Base-by-base conservation (phyloP, 2,113 vertebrate species). In the Clarias magur region DNA sequence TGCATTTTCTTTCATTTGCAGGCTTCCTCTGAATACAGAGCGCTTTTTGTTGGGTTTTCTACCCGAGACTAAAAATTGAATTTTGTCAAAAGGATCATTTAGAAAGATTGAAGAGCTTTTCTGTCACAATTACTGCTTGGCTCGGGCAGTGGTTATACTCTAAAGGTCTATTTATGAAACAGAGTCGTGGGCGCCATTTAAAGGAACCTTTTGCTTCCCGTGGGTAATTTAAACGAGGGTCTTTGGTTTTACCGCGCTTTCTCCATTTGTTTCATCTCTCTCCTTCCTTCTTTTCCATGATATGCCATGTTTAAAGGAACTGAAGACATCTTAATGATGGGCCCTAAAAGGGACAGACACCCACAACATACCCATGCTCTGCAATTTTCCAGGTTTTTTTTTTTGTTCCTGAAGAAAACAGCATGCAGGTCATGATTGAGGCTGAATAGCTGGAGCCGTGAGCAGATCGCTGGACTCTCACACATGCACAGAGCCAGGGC, bases 301-400 rank as follows among this genome's bases (percentile, higher is more conserved):
- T 1, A 21, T 90, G 88, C 91, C 86, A 19, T 91, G 90, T 92
- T 91, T 91, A 93, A 88, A 87, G 83, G 79, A 90, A 91, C 87
- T 91, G 90, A 85, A 89, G 91, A 63, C 88, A 92, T 89, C 88
- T 79, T 90, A 93, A 93, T 94, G 88, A 92, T 80, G 91, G 92
- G 90, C 91, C 90, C 89, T 86, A 91, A 92, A 93, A 88, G 25
- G 76, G 25, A 86, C 16, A 56, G 79, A 82, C 88, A 91, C 89
- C 88, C 89, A 88, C 90, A 63, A 91, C 90, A 90, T 6, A 88
- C 72, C 88, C 87, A 72, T 93, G 94, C 91, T 92, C 92, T 94
- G 81, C 91, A 95, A 95, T 95, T 93, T 93, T 34, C 30, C 30
- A 34, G n/a, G n/a, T n/a, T n/a, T 34, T 34, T 34, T 34, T 34